Conservation (phyloP, 2,113 vertebrate species). For the Oryzias melastigma region DNA sequence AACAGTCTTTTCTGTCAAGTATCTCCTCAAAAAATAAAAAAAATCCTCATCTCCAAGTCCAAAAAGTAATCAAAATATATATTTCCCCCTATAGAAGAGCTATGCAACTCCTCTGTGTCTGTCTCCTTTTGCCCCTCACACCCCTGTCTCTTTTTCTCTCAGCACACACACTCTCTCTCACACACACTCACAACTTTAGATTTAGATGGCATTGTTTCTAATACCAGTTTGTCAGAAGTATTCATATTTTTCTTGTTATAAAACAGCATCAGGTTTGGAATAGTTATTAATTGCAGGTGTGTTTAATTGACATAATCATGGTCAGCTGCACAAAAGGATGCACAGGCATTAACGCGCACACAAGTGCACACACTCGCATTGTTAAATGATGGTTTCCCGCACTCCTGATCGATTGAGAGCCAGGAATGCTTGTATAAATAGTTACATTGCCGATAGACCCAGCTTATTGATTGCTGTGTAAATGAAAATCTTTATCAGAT, state of each 20-base stretch:
- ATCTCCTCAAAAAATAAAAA: slow-evolving; percentile 18
- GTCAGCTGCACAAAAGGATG: slow-evolving; percentile 53
- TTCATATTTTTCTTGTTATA: not conserved
- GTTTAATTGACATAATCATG: slow-evolving; percentile 46
- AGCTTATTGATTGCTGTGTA: slow-evolving; percentile 77
- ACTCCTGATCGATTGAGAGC: slow-evolving; percentile 72
- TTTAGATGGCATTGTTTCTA: slow-evolving; percentile 7
- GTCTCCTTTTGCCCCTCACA: slow-evolving; percentile 32
- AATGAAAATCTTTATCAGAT: slow-evolving; percentile 82
- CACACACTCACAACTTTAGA: slow-evolving; percentile 15
- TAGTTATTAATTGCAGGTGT: slow-evolving; percentile 24
- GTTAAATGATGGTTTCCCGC: slow-evolving; percentile 75
- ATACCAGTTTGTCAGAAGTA: not conserved
- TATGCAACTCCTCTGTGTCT: slow-evolving; percentile 47
- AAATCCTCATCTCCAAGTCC: slow-evolving; percentile 24
- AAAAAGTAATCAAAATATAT: slow-evolving; percentile 20
- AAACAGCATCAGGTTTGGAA: not conserved
- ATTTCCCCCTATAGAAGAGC: slow-evolving; percentile 42
- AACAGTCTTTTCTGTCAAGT: slow-evolving; percentile 6
- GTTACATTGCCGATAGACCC: slow-evolving; percentile 75
- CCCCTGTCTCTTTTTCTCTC: slow-evolving; percentile 32
- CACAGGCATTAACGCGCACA: slow-evolving; percentile 34
- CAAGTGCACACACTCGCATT: slow-evolving; percentile 38
- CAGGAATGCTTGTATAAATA: slow-evolving; percentile 78
- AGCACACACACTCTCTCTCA: slow-evolving; percentile 30